These are phyloP conservation scores for Tetranychus urticae DNA, from an alignment of 1,140 invertebrate species.

Conservation along the genomic window DNA sequence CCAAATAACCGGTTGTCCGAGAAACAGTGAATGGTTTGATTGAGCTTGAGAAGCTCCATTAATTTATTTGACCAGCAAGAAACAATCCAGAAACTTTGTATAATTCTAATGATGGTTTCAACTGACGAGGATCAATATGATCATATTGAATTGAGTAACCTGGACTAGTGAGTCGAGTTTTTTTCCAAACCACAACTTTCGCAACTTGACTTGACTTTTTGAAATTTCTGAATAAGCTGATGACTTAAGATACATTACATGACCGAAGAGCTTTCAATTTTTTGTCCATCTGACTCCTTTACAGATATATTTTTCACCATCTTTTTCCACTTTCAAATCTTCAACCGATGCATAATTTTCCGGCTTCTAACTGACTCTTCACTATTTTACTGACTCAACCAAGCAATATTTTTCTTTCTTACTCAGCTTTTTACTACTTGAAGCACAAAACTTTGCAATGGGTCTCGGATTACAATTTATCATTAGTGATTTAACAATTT, in stretches of 20 bases:
- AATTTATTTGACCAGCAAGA: constrained; percentile 77
- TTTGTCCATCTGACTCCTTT: constrained; percentile 35
- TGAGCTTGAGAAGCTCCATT: constrained; percentile 22
- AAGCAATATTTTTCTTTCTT: no score
- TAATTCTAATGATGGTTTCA: constrained; percentile 54
- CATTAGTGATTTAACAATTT: no score
- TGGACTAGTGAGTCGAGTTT: constrained; percentile 39
- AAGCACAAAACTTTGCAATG: no score
- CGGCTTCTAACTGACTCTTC: no score
- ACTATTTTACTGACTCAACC: no score
- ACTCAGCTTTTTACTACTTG: no score
- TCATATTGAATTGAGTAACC: constrained; percentile 82
- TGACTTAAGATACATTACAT: constrained; percentile 43
- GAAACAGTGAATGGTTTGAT: constrained; percentile 35
- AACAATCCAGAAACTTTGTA: constrained; percentile 44
- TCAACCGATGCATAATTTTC: constrained; percentile 37
- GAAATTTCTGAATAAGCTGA: constrained; percentile 31
- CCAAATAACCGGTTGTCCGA: constrained; percentile 66
- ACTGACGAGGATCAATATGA: constrained; percentile 63
- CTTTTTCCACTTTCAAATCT: constrained; percentile 41
- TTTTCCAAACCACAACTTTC: constrained; percentile 38
- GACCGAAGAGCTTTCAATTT: constrained; percentile 41
- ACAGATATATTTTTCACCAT: constrained; percentile 21
- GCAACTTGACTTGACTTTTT: no score
- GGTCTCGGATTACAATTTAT: no score